Conservation (phyloP, 2,113 vertebrate genomes). For the Dasyprocta punctata region DNA sequence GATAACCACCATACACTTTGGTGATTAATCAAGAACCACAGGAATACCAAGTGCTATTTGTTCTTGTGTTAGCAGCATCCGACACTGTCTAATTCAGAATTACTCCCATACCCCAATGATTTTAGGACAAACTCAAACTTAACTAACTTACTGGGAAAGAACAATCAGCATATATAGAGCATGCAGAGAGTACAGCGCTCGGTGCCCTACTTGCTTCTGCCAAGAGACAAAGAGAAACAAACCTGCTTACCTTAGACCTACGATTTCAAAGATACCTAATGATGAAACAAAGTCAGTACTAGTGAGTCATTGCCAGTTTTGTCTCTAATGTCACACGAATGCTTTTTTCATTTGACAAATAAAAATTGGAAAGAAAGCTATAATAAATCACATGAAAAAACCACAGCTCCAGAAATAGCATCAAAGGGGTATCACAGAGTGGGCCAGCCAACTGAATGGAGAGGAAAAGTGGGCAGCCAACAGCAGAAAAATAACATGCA, state of each 20-base stretch:
- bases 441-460: no score
- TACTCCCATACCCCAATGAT: neutral
- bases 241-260: neutral
- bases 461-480: no score
- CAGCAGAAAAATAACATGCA: no score
- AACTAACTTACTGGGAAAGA: conserved; percentile 34
- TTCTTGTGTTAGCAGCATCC: conserved; percentile 1
- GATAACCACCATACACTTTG: neutral
- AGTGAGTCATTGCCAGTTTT: conserved; percentile 40
- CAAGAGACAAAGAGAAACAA: neutral
- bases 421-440: no score
- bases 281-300: neutral
- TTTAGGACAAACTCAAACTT: conserved; percentile 30
- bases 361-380: neutral
- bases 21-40: neutral
- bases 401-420: no score
- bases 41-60: neutral
- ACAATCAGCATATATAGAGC: neutral
- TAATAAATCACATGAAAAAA: neutral
- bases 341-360: neutral
- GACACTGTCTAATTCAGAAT: conserved; percentile 6
- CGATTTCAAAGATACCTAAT: neutral
- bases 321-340: neutral
- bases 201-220: neutral
- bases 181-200: neutral